Conservation (phyloP, 2,797 vertebrate species). For the Euphonia xanthogaster region DNA sequence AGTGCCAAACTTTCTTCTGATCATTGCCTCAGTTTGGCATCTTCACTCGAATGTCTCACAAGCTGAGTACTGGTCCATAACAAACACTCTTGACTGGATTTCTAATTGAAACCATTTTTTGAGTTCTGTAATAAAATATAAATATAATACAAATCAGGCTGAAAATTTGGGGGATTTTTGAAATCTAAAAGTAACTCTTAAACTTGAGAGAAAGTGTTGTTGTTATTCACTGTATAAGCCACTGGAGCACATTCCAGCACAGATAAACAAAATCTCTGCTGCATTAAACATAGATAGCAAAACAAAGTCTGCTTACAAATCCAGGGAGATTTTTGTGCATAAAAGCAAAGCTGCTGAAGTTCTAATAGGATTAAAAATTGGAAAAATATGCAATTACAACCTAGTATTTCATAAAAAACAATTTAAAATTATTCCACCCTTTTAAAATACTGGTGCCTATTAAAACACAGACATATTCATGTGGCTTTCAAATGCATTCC, state of each 20-base stretch:
- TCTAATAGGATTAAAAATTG: constrained; percentile 13
- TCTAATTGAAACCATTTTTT: neutral
- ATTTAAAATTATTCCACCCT: neutral
- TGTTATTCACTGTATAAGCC: neutral
- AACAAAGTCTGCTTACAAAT: neutral
- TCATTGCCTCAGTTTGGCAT: neutral
- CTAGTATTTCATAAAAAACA: neutral
- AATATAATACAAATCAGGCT: neutral
- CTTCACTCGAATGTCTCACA: neutral
- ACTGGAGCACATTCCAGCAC: neutral
- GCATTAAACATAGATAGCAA: neutral
- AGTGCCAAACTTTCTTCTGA: neutral
- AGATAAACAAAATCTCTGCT: constrained; percentile 17
- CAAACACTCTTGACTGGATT: neutral
- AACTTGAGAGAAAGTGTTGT: neutral
- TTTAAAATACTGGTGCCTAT: neutral
- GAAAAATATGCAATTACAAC: neutral
- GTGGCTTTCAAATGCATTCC: neutral
- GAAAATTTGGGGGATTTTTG: neutral
- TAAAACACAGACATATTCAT: neutral
- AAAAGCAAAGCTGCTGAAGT: neutral
- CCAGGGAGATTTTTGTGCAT: neutral
- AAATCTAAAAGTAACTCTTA: neutral
- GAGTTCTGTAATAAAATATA: neutral
- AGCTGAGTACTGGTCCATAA: neutral